Base-by-base conservation (phyloP, 1,140 invertebrate species). In the Tetramorium alpestre region DNA sequence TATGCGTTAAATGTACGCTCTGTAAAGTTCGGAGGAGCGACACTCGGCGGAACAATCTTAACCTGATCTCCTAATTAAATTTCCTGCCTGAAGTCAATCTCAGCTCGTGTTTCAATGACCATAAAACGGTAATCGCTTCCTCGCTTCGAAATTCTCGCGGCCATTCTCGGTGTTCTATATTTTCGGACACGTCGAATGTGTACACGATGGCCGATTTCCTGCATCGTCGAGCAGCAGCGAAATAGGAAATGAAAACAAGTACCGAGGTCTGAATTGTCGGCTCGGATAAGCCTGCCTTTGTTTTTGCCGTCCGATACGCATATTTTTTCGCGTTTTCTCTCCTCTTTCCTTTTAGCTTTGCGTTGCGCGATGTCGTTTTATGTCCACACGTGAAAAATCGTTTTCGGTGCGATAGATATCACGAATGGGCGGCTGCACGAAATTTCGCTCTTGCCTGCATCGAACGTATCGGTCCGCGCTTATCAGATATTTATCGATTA, bases 231-330 rank as follows among this genome's bases (percentile, higher is more conserved):
- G 18, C 47, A 78, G 81, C 64, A 49, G 76, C 54, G 72, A 86
- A 90, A 90, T 80, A 38, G 78, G 38, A 33, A 82, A 75, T 75
- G 47, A 44, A 85, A 54, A 62, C 65, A 16, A 49, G 49, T 44
- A 44, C 28, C 44, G 11, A 85, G 58, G 41, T 76, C 16, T 28
- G 33, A 86, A 86, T 86, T 77, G 70, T 67, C 76, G 77, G 77
- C 60, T 22, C 28, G 84, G 58, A 54, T 86, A 88, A 90, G 82
- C 65, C 65, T 54, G 60, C 77, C 75, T 88, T 91, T 88, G 87
- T 91, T 82, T 56, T 90, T 49, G 11, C 33, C 62, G 33, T 38
- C 0, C 33, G 54, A 65, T 78, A 62, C 54, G 60, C 54, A 16
- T 54, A 54, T 86, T 58, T 87, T 73, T 77, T 22, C 25, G 2